phyloP scores from a whole-genome alignment of 2,888 invertebrate species.

The Melikaiella ostensackeni region DNA sequence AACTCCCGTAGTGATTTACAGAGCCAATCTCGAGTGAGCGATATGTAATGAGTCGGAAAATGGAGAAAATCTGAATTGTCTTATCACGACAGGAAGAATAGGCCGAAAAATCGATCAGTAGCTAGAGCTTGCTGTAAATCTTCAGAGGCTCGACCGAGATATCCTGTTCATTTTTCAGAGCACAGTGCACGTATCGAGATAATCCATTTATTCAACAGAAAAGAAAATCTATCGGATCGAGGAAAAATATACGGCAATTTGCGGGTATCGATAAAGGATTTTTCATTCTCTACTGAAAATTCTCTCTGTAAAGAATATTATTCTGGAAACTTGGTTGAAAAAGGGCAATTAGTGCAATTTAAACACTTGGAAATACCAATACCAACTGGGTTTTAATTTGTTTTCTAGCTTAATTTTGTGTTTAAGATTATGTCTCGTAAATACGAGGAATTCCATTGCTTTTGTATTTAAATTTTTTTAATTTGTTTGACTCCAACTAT shows the following conservation, averaged over 20 bases:
- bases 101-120: slow-evolving; percentile 13
- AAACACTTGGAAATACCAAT: too few species aligned
- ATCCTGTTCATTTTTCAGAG: neutral
- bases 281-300: neutral
- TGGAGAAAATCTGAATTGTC: slow-evolving; percentile 17
- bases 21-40: neutral
- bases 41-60: slow-evolving; percentile 31
- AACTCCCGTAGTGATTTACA: slow-evolving; percentile 6
- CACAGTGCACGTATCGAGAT: neutral
- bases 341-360: too few species aligned
- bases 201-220: slow-evolving; percentile 8
- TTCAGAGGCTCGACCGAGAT: neutral
- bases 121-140: neutral
- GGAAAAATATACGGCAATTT: neutral
- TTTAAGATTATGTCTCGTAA: too few species aligned
- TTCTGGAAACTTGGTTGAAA: neutral
- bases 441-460: too few species aligned
- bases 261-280: neutral
- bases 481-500: neutral
- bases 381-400: too few species aligned
- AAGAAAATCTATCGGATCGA: neutral
- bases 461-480: too few species aligned
- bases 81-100: neutral
- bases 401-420: too few species aligned
- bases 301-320: neutral